Conservation (phyloP, 30 jellyfish, hydroid and myxozoan genomes). For the Cassiopea andromeda region DNA sequence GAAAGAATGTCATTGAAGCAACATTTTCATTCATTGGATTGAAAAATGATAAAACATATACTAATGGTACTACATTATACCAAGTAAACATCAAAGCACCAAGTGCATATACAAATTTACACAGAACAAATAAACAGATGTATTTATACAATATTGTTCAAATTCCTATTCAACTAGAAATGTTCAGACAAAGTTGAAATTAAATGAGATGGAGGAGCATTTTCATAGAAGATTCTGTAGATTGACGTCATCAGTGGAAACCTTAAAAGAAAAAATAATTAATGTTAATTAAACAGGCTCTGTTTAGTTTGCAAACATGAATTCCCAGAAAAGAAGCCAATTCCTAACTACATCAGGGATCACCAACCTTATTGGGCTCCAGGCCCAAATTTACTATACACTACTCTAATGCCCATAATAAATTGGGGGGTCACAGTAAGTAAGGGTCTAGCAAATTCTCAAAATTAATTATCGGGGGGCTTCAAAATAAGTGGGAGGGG, state of each 20-base stretch:
- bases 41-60: not conserved
- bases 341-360: no score
- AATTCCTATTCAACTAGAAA: conserved; percentile 6
- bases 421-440: no score
- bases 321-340: no score
- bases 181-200: conserved; percentile 76
- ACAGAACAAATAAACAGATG: not conserved
- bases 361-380: no score
- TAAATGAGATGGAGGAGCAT: conserved; percentile 75
- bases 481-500: no score
- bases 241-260: conserved; percentile 77
- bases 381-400: no score
- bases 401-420: no score
- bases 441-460: no score
- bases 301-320: no score
- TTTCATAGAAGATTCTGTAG: conserved; percentile 78
- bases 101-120: not conserved
- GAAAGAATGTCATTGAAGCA: no score
- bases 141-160: not conserved
- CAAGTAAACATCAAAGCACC: not conserved
- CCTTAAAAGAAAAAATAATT: conserved; percentile 41
- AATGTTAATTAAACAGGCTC: not conserved
- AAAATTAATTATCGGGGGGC: no score
- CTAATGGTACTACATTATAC: not conserved
- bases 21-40: not conserved